phyloP scores from a whole-genome alignment of 1,140 invertebrate genomes.

The Cephus cinctus region DNA sequence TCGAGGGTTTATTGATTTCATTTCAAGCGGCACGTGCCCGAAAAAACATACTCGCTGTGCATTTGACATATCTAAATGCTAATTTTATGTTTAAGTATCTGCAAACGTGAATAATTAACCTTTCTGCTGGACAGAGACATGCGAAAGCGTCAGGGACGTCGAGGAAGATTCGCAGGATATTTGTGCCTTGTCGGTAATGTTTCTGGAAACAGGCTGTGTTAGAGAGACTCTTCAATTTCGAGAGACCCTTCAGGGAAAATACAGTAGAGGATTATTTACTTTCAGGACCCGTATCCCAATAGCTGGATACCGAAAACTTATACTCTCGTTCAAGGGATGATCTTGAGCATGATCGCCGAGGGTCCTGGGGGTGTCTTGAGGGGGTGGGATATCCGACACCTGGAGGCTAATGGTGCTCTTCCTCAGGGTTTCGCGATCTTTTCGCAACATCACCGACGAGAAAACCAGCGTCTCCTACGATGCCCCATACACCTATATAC shows the following conservation, averaged over 20 bases:
- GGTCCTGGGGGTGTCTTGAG: slow-evolving; percentile 23
- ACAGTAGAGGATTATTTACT: slow-evolving; percentile 23
- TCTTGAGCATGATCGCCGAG: slow-evolving; percentile 28
- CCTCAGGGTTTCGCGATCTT: slow-evolving; percentile 3
- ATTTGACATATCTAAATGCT: too few relatives aligned
- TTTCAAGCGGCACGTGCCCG: too few relatives aligned
- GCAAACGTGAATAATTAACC: too few relatives aligned
- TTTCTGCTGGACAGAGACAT: too few relatives aligned
- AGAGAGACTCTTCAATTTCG: slow-evolving; percentile 19
- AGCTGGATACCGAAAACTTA: slow-evolving; percentile 21
- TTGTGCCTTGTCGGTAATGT: too few relatives aligned
- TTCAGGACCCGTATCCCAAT: background rate
- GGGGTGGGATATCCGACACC: slow-evolving; percentile 39
- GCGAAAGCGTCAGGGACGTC: too few relatives aligned
- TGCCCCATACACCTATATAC: slow-evolving; percentile 6
- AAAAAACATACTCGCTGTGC: too few relatives aligned
- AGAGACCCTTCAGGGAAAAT: slow-evolving; percentile 22
- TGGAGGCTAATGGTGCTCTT: slow-evolving; percentile 37
- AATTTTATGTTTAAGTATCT: too few relatives aligned
- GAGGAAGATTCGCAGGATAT: too few relatives aligned
- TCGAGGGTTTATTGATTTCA: too few relatives aligned
- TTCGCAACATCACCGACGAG: background rate
- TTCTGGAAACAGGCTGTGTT: too few relatives aligned
- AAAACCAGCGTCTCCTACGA: slow-evolving; percentile 5
- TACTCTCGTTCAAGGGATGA: slow-evolving; percentile 23